phyloP scores from a whole-genome alignment of 2,797 vertebrate species.

The Kryptolebias ocellatus region DNA sequence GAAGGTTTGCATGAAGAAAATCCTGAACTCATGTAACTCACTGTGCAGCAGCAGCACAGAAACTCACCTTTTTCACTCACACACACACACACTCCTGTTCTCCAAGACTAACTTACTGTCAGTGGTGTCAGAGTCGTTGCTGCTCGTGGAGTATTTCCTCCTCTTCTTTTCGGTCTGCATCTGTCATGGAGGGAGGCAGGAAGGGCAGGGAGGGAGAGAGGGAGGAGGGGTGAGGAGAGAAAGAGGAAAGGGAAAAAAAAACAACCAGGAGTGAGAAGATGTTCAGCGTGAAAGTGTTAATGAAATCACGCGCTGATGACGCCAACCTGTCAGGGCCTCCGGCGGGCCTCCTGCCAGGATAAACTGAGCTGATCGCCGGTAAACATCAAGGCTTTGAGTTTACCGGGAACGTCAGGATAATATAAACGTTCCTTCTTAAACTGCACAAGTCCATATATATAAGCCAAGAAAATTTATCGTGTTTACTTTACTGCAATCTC shows the following conservation, averaged over 20 bases:
- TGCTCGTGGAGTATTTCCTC: conserved; percentile 98
- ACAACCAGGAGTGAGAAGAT: conserved; percentile 54
- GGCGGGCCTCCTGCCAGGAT: conserved; percentile 47
- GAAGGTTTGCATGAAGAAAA: neutral
- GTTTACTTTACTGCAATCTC: neutral
- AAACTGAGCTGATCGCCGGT: conserved; percentile 47
- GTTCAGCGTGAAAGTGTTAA: conserved; percentile 66
- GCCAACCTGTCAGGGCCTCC: conserved; percentile 55
- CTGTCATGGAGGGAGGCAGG: conserved; percentile 71
- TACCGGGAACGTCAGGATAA: conserved; percentile 33
- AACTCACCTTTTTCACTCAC: conserved; percentile 36
- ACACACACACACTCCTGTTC: conserved; percentile 1
- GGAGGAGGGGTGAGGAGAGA: neutral
- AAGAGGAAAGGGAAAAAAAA: conserved; percentile 35
- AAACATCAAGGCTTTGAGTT: conserved; percentile 40
- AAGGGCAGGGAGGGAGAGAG: neutral
- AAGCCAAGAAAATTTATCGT: conserved; percentile 13
- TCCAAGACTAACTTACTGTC: conserved; percentile 88
- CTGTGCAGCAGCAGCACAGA: conserved; percentile 24
- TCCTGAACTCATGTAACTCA: conserved; percentile 26
- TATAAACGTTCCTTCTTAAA: conserved; percentile 34
- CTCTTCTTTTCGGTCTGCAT: conserved; percentile 96
- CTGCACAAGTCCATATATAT: neutral
- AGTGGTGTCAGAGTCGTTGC: conserved; percentile 97
- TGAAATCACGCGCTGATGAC: conserved; percentile 69